phyloP scores from a whole-genome alignment of 1,140 invertebrate species.

The Orius laevigatus region DNA sequence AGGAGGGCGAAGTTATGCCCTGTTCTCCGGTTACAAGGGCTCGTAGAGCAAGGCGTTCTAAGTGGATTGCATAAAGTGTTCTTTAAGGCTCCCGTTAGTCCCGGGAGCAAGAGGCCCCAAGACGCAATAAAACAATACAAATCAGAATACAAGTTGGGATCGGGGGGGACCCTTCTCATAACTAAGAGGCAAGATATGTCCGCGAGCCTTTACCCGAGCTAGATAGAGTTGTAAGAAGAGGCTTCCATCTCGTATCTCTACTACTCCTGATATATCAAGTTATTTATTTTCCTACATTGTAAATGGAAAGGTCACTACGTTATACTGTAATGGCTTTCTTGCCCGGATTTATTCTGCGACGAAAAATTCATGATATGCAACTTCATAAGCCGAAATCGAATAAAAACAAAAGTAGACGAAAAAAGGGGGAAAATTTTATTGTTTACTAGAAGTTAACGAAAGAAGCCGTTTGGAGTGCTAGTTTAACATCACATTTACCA shows the following conservation, averaged over 20 bases:
- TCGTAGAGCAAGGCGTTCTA: constrained; percentile 3
- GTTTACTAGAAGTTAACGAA: too few relatives aligned
- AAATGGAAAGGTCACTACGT: too few relatives aligned
- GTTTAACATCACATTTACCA: too few relatives aligned
- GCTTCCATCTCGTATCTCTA: constrained; percentile 6
- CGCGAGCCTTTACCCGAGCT: neutral
- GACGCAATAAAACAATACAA: constrained; percentile 7
- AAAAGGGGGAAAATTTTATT: too few relatives aligned
- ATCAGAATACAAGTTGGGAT: constrained; percentile 7
- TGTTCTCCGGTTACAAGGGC: constrained; percentile 2
- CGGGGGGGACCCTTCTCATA: neutral
- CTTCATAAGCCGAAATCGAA: too few relatives aligned
- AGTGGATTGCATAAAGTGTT: constrained; percentile 6
- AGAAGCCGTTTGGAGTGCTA: too few relatives aligned
- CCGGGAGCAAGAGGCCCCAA: neutral
- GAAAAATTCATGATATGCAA: too few relatives aligned
- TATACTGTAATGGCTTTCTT: too few relatives aligned
- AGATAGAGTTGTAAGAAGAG: constrained; percentile 7
- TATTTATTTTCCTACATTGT: too few relatives aligned
- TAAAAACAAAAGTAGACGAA: too few relatives aligned
- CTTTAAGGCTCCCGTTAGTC: constrained; percentile 3
- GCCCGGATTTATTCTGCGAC: too few relatives aligned
- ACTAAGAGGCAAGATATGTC: constrained; percentile 6
- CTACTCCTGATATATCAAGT: constrained; percentile 2
- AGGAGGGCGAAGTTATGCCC: constrained; percentile 2